Conservation (phyloP, 2,797 vertebrate genomes). For the Darevskia nairensis region DNA sequence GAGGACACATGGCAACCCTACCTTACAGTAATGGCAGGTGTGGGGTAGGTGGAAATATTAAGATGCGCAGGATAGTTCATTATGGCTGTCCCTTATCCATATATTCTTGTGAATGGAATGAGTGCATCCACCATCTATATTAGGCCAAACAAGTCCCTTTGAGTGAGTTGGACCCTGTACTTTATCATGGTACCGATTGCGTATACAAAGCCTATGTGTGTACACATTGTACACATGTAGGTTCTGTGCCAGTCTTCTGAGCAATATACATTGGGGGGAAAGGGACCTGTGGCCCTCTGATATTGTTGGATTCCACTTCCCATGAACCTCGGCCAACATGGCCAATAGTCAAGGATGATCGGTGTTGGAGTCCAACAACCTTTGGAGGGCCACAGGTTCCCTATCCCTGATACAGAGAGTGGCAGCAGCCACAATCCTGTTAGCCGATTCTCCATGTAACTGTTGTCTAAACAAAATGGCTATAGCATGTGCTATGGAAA, state of each 20-base stretch:
- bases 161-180: not conserved
- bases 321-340: too few relatives aligned
- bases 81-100: not conserved
- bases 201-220: not conserved
- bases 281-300: too few relatives aligned
- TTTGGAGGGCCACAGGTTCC: too few relatives aligned
- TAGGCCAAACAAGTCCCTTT: not conserved
- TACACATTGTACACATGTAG: not conserved
- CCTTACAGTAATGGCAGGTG: not conserved
- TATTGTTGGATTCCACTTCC: too few relatives aligned
- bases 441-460: not conserved
- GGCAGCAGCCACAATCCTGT: not conserved
- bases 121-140: not conserved
- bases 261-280: not conserved
- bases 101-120: not conserved
- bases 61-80: not conserved
- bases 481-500: not conserved
- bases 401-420: not conserved
- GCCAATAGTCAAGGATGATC: too few relatives aligned
- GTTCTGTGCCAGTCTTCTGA: not conserved
- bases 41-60: not conserved
- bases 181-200: not conserved
- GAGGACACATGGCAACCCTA: not conserved
- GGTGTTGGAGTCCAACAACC: too few relatives aligned
- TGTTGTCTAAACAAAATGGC: not conserved